A percentile compares a stretch with the other conserved stretches of the same genome.
Evolutionary conservation across 2,113 vertebrate genomes (phyloP).

Genomic region (Phrynosoma blainvillii): DNA sequence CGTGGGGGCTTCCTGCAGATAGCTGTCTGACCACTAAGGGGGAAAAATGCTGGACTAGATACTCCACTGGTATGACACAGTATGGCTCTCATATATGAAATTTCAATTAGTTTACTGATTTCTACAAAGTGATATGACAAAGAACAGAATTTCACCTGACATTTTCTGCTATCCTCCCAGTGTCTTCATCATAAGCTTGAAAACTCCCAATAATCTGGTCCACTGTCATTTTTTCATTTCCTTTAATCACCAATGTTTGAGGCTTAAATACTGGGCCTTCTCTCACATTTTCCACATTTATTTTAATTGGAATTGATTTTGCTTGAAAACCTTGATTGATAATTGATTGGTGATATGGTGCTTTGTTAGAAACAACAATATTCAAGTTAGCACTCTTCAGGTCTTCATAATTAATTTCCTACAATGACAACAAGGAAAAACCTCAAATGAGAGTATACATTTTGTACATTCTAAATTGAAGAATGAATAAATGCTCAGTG

Average conservation of each 20-base stretch:
- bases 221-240: slow-evolving; percentile 61
- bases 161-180: slow-evolving; percentile 54
- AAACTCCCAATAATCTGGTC: slow-evolving; percentile 73
- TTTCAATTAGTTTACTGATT: background rate
- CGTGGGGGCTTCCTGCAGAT: no score
- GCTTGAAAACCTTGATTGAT: slow-evolving; percentile 52
- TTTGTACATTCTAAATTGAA: background rate
- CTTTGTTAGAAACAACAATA: slow-evolving; percentile 79
- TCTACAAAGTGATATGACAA: background rate
- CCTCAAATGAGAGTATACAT: background rate
- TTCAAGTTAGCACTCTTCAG: slow-evolving; percentile 68
- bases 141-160: slow-evolving; percentile 70
- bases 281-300: slow-evolving; percentile 76
- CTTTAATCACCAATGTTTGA: slow-evolving; percentile 49
- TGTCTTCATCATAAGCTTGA: slow-evolving; percentile 76
- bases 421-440: background rate
- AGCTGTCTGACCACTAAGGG: no score
- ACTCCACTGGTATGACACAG: no score
- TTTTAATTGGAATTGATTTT: slow-evolving; percentile 73
- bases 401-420: slow-evolving; percentile 81
- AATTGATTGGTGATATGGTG: slow-evolving; percentile 80
- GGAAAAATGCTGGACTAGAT: no score
- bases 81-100: background rate
- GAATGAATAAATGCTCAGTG: background rate
- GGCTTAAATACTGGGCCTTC: slow-evolving; percentile 77